Percentiles rank a stretch among this genome's conserved stretches.
These are phyloP conservation scores for Eudasyphora cyanicolor DNA, from an alignment of 2,888 invertebrate species.

Conservation along the genomic window DNA sequence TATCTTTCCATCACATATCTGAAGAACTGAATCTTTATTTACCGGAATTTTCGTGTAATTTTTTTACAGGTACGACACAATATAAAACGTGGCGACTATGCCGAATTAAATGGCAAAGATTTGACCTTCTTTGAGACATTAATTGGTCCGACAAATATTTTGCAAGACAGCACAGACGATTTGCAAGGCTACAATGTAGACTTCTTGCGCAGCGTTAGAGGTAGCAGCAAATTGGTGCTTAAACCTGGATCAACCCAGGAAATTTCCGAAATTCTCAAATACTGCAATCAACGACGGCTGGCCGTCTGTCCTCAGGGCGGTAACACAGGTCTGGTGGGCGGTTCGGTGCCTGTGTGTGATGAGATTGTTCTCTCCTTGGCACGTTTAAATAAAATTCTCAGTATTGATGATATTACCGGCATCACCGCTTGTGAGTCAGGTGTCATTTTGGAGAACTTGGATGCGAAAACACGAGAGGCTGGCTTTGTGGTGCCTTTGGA, in stretches of 20 bases:
- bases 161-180: slow-evolving; percentile 86
- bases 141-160: slow-evolving; percentile 81
- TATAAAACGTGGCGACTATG: slow-evolving; percentile 77
- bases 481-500: slow-evolving; percentile 97
- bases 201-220: slow-evolving; percentile 93
- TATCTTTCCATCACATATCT: neutral
- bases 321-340: slow-evolving; percentile 97
- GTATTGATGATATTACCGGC: slow-evolving; percentile 91
- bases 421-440: slow-evolving; percentile 93
- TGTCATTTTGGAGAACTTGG: slow-evolving; percentile 93
- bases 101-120: slow-evolving; percentile 74
- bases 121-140: slow-evolving; percentile 76
- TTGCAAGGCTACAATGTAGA: slow-evolving; percentile 92
- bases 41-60: neutral
- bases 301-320: slow-evolving; percentile 98
- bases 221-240: slow-evolving; percentile 90
- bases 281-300: slow-evolving; percentile 90
- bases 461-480: slow-evolving; percentile 86
- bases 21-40: neutral
- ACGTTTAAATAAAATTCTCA: slow-evolving; percentile 91
- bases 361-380: slow-evolving; percentile 94
- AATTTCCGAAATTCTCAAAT: slow-evolving; percentile 90
- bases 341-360: slow-evolving; percentile 98
- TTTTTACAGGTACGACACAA: slow-evolving; percentile 74
- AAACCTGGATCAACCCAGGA: slow-evolving; percentile 93